A percentile compares a stretch with the other conserved stretches of the same genome.
phyloP scores from a whole-genome alignment of 2,797 vertebrate genomes.

The Xyrichtys novacula region DNA sequence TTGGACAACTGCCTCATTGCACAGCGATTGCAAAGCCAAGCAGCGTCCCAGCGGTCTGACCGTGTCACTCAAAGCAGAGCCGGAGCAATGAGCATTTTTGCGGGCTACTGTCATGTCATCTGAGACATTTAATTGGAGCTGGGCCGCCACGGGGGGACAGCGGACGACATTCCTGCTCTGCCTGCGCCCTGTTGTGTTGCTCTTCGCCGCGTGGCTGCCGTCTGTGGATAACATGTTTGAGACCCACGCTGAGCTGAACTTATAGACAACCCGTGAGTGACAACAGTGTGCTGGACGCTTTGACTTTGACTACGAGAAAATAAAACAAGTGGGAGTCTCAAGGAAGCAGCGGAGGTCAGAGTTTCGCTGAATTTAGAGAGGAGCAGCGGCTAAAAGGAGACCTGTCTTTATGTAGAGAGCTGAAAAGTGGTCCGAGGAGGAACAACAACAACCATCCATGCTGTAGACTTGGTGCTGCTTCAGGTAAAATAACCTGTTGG shows the following conservation, averaged over 20 bases:
- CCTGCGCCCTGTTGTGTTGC: conserved; percentile 85
- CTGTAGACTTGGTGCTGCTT: conserved; percentile 54
- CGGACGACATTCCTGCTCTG: conserved; percentile 89
- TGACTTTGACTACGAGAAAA: conserved; percentile 8
- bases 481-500: conserved; percentile 68
- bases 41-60: conserved; percentile 79
- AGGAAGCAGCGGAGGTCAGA: conserved; percentile 26
- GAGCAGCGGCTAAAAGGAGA: conserved; percentile 18
- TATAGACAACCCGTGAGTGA: conserved; percentile 28
- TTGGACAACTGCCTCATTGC: conserved; percentile 83
- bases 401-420: conserved; percentile 21
- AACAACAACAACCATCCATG: conserved; percentile 2
- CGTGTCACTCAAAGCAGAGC: conserved; percentile 86
- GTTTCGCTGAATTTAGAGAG: conserved; percentile 22
- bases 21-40: conserved; percentile 81
- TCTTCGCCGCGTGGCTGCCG: conserved; percentile 55
- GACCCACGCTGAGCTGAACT: conserved; percentile 45
- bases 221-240: conserved; percentile 55
- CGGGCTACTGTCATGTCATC: conserved; percentile 94
- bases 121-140: conserved; percentile 95
- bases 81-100: conserved; percentile 92
- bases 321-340: conserved; percentile 12
- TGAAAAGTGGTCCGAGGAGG: conserved; percentile 6
- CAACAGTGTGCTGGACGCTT: conserved; percentile 12
- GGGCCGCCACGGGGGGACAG: conserved; percentile 86